A percentile compares a stretch with the other conserved stretches of the same genome.
These are phyloP conservation scores for Sardinella longiceps DNA, from an alignment of 2,797 vertebrate genomes.

Conservation along the genomic window DNA sequence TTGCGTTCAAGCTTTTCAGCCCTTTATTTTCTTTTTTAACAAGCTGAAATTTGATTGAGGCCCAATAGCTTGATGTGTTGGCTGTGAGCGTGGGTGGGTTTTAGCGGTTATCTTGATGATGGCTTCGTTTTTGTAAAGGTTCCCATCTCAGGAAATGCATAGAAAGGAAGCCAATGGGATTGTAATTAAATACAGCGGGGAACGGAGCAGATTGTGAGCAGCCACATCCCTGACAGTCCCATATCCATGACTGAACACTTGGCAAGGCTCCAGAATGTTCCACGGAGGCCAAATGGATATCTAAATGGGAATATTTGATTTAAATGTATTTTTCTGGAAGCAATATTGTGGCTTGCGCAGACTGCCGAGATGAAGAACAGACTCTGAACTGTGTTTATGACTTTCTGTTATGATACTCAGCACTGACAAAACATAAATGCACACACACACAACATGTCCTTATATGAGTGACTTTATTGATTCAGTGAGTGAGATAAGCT, in stretches of 20 bases:
- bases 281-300: slow-evolving; percentile 8
- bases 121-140: slow-evolving; percentile 61
- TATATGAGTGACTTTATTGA: slow-evolving; percentile 22
- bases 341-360: slow-evolving; percentile 1
- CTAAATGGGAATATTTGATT: slow-evolving; percentile 27
- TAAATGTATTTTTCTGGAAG: slow-evolving; percentile 15
- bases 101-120: slow-evolving; percentile 71
- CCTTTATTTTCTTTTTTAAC: neutral
- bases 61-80: slow-evolving; percentile 25
- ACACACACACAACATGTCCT: slow-evolving; percentile 5
- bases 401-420: slow-evolving; percentile 19
- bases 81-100: slow-evolving; percentile 66
- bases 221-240: slow-evolving; percentile 19
- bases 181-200: slow-evolving; percentile 71
- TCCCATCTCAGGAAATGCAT: slow-evolving; percentile 72
- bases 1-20: neutral
- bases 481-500: slow-evolving; percentile 40
- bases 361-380: slow-evolving; percentile 7
- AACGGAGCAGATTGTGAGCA: slow-evolving; percentile 24
- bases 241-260: slow-evolving; percentile 27
- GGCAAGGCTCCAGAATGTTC: slow-evolving; percentile 16
- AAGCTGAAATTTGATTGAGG: neutral
- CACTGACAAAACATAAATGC: neutral
- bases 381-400: slow-evolving; percentile 9
- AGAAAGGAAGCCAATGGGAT: slow-evolving; percentile 76